These are phyloP conservation scores for Manis pentadactyla DNA, from an alignment of 2,797 vertebrate genomes.

Conservation along the genomic window DNA sequence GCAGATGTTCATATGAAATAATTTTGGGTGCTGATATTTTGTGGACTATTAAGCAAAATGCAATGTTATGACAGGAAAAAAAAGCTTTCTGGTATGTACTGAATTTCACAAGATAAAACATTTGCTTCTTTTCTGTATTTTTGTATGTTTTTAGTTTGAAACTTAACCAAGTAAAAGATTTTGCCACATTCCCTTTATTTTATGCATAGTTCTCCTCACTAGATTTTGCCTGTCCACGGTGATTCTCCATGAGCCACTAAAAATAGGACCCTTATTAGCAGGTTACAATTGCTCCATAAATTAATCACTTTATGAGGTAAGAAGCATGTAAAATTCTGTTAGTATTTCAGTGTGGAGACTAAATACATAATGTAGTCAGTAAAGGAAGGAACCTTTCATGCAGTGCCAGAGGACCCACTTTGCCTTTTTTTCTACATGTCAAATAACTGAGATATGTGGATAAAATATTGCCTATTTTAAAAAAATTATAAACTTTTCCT, in stretches of 20 bases:
- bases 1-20: slow-evolving; percentile 51
- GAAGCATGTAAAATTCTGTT: slow-evolving; percentile 11
- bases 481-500: neutral
- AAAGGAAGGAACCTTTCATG: neutral
- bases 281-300: slow-evolving; percentile 65
- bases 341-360: slow-evolving; percentile 67
- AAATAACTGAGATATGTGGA: neutral
- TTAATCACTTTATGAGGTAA: slow-evolving; percentile 46
- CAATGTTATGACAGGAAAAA: slow-evolving; percentile 1
- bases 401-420: neutral
- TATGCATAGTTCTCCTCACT: neutral
- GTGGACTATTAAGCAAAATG: slow-evolving; percentile 53
- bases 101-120: slow-evolving; percentile 26
- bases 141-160: neutral
- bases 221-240: neutral
- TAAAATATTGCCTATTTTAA: neutral
- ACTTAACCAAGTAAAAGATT: neutral
- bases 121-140: neutral
- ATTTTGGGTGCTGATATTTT: slow-evolving; percentile 41
- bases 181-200: neutral
- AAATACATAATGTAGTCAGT: neutral
- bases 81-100: neutral
- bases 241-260: neutral
- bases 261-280: slow-evolving; percentile 47
- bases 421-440: neutral